A percentile compares a stretch with the other conserved stretches of the same genome.
Evolutionary conservation across 2,888 invertebrate genomes (phyloP).

Genomic region (Cremastobaeus sp.): DNA sequence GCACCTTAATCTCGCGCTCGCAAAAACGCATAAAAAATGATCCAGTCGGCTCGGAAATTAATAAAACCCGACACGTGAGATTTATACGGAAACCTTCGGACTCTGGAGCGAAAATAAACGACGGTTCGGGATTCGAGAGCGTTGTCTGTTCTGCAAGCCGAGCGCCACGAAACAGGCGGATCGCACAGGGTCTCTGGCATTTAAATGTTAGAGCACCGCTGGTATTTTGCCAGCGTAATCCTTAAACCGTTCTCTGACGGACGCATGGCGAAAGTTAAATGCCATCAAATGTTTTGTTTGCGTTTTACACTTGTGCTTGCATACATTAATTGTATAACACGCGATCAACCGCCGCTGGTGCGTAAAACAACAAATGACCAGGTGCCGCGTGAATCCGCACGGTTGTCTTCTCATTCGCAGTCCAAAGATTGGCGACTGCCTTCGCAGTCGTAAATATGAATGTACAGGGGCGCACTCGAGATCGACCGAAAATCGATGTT

Average conservation of each 20-base stretch:
- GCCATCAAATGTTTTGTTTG: slow-evolving; percentile 67
- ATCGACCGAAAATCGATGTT: too few species aligned
- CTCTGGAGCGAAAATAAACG: too few species aligned
- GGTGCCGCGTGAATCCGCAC: slow-evolving; percentile 3
- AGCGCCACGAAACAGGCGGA: slow-evolving; percentile 44
- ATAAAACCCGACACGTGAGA: slow-evolving; percentile 2
- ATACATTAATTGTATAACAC: slow-evolving; percentile 48
- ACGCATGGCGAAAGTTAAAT: slow-evolving; percentile 76
- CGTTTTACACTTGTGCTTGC: slow-evolving; percentile 47
- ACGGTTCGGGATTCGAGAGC: too few species aligned
- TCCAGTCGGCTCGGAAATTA: background rate
- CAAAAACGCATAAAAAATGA: too few species aligned
- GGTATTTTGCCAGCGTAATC: slow-evolving; percentile 72
- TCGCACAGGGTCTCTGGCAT: slow-evolving; percentile 71
- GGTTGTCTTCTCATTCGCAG: too few species aligned
- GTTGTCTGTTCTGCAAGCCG: slow-evolving; percentile 30
- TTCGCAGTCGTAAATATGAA: too few species aligned
- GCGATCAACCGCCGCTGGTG: slow-evolving; percentile 25
- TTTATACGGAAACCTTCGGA: too few species aligned
- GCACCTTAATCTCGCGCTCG: too few species aligned
- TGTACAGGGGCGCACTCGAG: too few species aligned
- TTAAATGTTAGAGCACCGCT: slow-evolving; percentile 75
- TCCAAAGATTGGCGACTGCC: too few species aligned
- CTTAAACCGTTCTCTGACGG: slow-evolving; percentile 62
- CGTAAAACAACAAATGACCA: slow-evolving; percentile 29